Conservation (phyloP, 2,113 vertebrate species). For the Ascaphus truei region DNA sequence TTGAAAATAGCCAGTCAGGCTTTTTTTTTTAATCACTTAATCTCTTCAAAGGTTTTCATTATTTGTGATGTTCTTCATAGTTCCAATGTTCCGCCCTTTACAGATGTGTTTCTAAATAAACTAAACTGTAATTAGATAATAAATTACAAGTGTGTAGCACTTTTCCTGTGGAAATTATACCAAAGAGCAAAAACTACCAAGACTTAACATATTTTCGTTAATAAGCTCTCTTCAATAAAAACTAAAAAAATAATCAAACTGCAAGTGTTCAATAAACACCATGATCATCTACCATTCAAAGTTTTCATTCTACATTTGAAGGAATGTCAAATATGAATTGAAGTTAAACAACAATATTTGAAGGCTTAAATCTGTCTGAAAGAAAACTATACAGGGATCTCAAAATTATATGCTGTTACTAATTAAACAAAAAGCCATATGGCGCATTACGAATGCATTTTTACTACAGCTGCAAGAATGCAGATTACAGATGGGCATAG, state of each 20-base stretch:
- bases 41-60: constrained; percentile 17
- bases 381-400: no score
- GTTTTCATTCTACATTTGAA: not conserved
- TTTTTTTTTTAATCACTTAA: constrained; percentile 11
- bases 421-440: no score
- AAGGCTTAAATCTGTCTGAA: no score
- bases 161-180: constrained; percentile 9
- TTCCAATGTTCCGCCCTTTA: not conserved
- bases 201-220: not conserved
- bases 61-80: constrained; percentile 15
- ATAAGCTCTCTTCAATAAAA: not conserved
- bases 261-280: not conserved
- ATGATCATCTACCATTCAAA: not conserved
- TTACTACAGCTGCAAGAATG: no score
- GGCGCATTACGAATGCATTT: no score
- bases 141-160: not conserved
- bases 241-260: not conserved
- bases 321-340: not conserved
- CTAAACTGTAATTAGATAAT: constrained; percentile 9
- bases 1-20: not conserved
- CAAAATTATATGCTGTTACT: no score
- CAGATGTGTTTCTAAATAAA: constrained; percentile 11
- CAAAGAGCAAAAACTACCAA: not conserved
- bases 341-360: not conserved
- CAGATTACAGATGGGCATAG: no score